Evolutionary conservation across 2,888 invertebrate genomes (phyloP).

Genomic region (Sphecodes monilicornis): DNA sequence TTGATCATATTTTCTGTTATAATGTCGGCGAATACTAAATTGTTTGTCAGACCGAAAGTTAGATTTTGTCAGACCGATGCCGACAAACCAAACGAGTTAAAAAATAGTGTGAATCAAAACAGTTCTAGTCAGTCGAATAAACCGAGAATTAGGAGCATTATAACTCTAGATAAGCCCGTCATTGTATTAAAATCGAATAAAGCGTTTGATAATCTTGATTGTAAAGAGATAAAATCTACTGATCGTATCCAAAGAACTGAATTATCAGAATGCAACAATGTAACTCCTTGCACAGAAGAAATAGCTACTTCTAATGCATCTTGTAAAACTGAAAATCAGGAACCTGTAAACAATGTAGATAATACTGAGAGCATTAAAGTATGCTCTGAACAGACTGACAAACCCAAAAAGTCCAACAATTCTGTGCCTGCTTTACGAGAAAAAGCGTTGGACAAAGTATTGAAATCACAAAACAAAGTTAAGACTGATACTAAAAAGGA

Average conservation of each 20-base stretch:
- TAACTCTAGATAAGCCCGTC: constrained; percentile 66
- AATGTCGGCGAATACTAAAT: constrained; percentile 49
- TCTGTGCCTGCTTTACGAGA: neutral
- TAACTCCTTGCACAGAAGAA: neutral
- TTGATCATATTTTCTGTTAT: constrained; percentile 1
- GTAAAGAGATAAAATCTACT: neutral
- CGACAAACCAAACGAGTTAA: constrained; percentile 5
- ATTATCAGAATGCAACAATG: neutral
- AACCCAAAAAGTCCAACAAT: neutral
- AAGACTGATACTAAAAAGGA: constrained; percentile 5
- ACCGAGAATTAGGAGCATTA: constrained; percentile 69
- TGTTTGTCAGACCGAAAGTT: constrained; percentile 72
- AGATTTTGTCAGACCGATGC: constrained; percentile 68
- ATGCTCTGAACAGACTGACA: constrained; percentile 11
- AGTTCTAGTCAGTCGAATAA: constrained; percentile 26
- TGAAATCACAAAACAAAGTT: neutral
- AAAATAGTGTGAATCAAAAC: constrained; percentile 8
- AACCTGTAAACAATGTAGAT: constrained; percentile 26
- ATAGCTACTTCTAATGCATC: neutral
- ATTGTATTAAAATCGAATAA: constrained; percentile 57
- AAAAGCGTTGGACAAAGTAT: neutral
- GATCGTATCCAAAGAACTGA: neutral
- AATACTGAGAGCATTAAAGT: constrained; percentile 24
- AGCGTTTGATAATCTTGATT: neutral
- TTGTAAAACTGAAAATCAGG: neutral